Evolutionary conservation across 2,113 vertebrate genomes (phyloP), one percentile per base, ranked within the genome.

Genomic region (Plecturocebus donacophilus): DNA sequence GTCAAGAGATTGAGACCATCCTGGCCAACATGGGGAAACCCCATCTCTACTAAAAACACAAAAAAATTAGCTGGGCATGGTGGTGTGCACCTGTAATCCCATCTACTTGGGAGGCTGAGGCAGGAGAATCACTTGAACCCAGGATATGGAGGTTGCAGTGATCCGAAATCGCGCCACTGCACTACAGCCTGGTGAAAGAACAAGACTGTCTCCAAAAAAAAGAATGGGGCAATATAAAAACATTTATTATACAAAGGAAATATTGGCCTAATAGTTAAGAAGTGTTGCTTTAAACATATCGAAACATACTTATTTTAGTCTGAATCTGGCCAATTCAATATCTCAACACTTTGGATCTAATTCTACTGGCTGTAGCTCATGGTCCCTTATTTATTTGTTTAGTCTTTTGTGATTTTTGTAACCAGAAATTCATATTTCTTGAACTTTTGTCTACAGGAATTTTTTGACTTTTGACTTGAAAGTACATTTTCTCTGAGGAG

Each of bases 361-460:
- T 38, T 91, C 45, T 86, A 4, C 9, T 77, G 14, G 79, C 38
- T 79, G 1, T 56, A 71, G 47, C 88, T 91, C 32, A 32, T 77
- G 52, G 40, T 95, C 42, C 75, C 61, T 64, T 64, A 64, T 64
- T 64, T 86, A 21, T 90, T 94, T 81, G 9, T 70, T 84, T 85
- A 58, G 32, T 85, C 25, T 47, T 92, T 61, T 32, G 32, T 77
- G 54, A 54, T 58, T 75, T 86, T 94, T 95, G 85, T 40, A 76
- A 81, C 35, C 32, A 86, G 17, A 32, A 82, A 75, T 6, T 92
- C 27, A 14, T 86, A 30, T 79, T 90, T 75, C 35, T 82, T 76
- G 23, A 45, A 79, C n/a, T 94, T 92, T 85, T 64, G 89, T 85
- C 71, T 94, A 2, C 75, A 86, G 20, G 14, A 64, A 86, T 93